Percentiles rank a stretch among this genome's conserved stretches.
Conservation (phyloP, 2,113 vertebrate genomes). For the Hirundichthys speculiger region DNA sequence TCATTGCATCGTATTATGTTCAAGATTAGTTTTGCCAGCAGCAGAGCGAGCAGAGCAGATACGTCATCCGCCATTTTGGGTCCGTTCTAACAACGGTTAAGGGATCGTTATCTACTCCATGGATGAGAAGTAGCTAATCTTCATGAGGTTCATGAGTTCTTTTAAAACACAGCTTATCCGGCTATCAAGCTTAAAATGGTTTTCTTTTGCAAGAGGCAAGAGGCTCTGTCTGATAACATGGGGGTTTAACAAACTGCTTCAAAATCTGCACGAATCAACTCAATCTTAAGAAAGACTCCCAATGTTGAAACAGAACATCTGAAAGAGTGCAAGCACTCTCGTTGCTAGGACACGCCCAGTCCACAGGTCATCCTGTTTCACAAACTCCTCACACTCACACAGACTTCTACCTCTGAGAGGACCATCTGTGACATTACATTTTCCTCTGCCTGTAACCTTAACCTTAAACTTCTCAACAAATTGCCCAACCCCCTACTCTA, state of each 20-base stretch:
- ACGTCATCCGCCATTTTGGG: too few relatives aligned
- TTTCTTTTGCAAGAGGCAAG: slow-evolving; percentile 4
- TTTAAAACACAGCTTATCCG: neutral
- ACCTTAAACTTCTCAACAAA: neutral
- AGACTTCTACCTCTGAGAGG: neutral
- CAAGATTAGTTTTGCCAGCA: too few relatives aligned
- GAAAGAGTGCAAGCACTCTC: slow-evolving; percentile 36
- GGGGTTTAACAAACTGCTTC: slow-evolving; percentile 1
- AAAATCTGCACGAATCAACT: slow-evolving; percentile 31
- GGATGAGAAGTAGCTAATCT: too few relatives aligned
- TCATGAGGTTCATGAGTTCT: too few relatives aligned
- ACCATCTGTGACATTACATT: neutral
- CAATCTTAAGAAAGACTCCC: slow-evolving; percentile 29
- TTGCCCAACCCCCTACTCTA: neutral
- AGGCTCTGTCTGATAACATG: slow-evolving; percentile 5
- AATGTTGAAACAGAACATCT: slow-evolving; percentile 35
- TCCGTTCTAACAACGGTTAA: too few relatives aligned
- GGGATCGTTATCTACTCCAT: too few relatives aligned
- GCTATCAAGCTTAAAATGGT: neutral
- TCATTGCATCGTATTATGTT: slow-evolving; percentile 20
- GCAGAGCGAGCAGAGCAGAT: too few relatives aligned
- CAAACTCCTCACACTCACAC: slow-evolving; percentile 26
- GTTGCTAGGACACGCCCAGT: slow-evolving; percentile 40
- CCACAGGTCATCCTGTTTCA: slow-evolving; percentile 58
- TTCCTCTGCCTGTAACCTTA: neutral